Evolutionary conservation across 2,797 vertebrate genomes (phyloP).

Genomic region (Garrulus glandarius): DNA sequence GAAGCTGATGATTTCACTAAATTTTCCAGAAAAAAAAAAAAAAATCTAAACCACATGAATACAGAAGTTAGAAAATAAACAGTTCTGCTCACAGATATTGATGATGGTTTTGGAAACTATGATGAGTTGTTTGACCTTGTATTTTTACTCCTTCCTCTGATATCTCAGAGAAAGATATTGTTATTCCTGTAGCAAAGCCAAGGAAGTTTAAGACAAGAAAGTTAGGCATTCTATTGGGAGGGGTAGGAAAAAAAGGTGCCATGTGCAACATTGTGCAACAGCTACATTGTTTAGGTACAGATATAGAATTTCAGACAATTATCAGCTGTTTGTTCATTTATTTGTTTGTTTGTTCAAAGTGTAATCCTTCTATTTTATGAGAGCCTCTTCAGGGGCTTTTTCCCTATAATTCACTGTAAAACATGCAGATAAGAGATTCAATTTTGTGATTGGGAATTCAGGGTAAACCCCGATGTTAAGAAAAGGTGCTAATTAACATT

Average conservation of each 20-base stretch:
- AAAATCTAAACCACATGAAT: background rate
- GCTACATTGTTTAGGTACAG: background rate
- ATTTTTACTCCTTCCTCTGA: background rate
- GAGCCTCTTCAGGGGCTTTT: background rate
- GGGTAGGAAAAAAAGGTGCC: background rate
- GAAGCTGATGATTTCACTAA: background rate
- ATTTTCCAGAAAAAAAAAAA: background rate
- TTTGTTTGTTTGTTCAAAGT: background rate
- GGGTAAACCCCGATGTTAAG: background rate
- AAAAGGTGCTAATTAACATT: background rate
- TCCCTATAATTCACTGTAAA: background rate
- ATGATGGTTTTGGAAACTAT: background rate
- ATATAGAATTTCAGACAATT: background rate
- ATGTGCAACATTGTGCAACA: background rate
- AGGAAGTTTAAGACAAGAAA: background rate
- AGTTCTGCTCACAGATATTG: background rate
- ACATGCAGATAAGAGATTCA: background rate
- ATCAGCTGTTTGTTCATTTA: background rate
- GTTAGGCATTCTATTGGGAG: background rate
- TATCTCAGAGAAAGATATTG: background rate
- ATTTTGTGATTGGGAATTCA: background rate
- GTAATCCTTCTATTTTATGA: background rate
- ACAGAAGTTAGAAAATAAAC: background rate
- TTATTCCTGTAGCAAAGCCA: background rate
- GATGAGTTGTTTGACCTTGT: background rate